Conservation (phyloP, 2,888 invertebrate genomes). For the Drosophila differens region DNA sequence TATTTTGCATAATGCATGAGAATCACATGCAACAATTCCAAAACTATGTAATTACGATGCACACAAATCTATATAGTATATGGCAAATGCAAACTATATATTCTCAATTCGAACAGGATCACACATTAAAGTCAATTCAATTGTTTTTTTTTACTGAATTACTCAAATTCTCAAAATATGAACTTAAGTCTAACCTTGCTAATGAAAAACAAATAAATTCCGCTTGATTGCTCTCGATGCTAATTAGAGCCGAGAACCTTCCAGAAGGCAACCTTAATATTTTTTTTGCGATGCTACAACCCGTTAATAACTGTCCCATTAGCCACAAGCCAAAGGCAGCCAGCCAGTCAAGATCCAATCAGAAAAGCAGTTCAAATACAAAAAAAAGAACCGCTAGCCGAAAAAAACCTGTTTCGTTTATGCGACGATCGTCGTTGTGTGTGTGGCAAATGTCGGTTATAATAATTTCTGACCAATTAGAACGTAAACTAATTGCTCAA, state of each 20-base stretch:
- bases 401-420: constrained; percentile 48
- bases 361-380: constrained; percentile 28
- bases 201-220: constrained; percentile 35
- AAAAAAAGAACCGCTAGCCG: constrained; percentile 42
- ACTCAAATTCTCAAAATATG: constrained; percentile 11
- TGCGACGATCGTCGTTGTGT: constrained; percentile 28
- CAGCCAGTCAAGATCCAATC: constrained; percentile 44
- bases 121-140: constrained; percentile 46
- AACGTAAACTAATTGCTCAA: constrained; percentile 77
- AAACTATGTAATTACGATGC: constrained; percentile 4
- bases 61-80: background rate
- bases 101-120: constrained; percentile 21
- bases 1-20: constrained; percentile 6
- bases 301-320: constrained; percentile 57
- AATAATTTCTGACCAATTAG: constrained; percentile 80
- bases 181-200: constrained; percentile 41
- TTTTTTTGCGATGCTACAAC: constrained; percentile 32
- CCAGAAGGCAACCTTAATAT: constrained; percentile 18
- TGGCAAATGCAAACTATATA: background rate
- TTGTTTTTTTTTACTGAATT: constrained; percentile 38
- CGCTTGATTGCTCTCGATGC: constrained; percentile 61
- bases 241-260: constrained; percentile 56
- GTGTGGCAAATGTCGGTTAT: constrained; percentile 70
- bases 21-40: constrained; percentile 16
- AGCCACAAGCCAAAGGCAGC: constrained; percentile 8